Evolutionary conservation across 2,888 invertebrate species (phyloP), one percentile per base, ranked within the genome.

Genomic region (Hedya salicella): DNA sequence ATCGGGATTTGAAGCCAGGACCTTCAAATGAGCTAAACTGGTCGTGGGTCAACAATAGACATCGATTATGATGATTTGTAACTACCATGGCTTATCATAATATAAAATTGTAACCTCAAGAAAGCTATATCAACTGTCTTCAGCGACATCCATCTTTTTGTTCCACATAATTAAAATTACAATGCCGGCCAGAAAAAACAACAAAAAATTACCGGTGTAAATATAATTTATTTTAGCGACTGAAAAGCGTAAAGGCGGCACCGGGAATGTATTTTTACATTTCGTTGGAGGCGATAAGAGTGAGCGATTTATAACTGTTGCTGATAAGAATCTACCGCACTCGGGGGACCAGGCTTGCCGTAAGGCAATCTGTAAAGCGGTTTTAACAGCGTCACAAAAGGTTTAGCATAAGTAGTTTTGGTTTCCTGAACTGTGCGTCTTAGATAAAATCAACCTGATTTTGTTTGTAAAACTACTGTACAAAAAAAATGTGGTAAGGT

Each of bases 231-330:
- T 63, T 56, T 68, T 48, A 54, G 60, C 59, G 50, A 49, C 65
- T 70, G 69, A 69, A 70, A 72, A 72, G 67, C 67, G 72, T 70
- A 40, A 49, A 54, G 60, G 48, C 65, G 59, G 44, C 44, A 69
- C 69, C 57, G 69, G 69, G 72, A 71, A 75, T 70, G 73, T 76
- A 78, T 78, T 79, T 75, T 75, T 73, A 73, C 77, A 72, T 77
- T 78, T 73, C 72, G 71, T 68, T 72, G 71, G 73, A 71, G 57
- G 74, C 77, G 80, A 80, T 80, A 81, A 78, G 75, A 67, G 73
- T 77, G 78, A 78, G 75, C 79, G 78, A 82, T 82, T 82, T 81
- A 81, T 82, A 80, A 80, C 77, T 69, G 63, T 68, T 63, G 14
- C 42, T 74, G 81, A 82, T 82, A 80, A 75, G 72, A 70, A 82